Percentiles rank a stretch among this genome's conserved stretches.
Evolutionary conservation across 2,888 invertebrate species (phyloP).

Genomic region (Lysandra bellargus): DNA sequence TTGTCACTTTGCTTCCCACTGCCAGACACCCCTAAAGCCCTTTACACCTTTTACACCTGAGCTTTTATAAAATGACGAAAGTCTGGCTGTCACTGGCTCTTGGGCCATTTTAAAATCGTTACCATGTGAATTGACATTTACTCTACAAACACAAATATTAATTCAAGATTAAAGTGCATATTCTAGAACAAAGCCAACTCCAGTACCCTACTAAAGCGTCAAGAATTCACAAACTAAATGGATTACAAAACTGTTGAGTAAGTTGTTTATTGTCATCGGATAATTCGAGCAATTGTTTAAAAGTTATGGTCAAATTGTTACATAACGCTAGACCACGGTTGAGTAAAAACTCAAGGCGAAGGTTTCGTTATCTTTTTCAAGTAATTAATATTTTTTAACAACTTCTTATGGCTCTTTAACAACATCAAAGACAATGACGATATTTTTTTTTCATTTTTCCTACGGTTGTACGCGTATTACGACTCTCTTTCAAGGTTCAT

Average conservation of each 20-base stretch:
- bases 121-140: no score
- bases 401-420: conserved; percentile 19
- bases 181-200: not conserved
- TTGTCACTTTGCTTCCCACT: no score
- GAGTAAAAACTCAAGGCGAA: conserved; percentile 36
- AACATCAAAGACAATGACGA: conserved; percentile 16
- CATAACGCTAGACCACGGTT: conserved; percentile 20
- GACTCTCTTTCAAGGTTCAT: not conserved
- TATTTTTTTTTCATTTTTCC: not conserved
- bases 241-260: conserved; percentile 16
- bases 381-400: conserved; percentile 29
- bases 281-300: conserved; percentile 27
- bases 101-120: no score
- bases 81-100: no score
- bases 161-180: not conserved
- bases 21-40: no score
- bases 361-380: conserved; percentile 31
- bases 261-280: conserved; percentile 1
- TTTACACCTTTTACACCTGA: no score
- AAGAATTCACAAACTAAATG: conserved; percentile 5
- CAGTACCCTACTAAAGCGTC: conserved; percentile 1
- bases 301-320: conserved; percentile 21
- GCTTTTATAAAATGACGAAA: no score
- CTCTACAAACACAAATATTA: not conserved
- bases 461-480: not conserved